Percentiles rank a stretch among this genome's conserved stretches.
Conservation (phyloP, 2,797 vertebrate genomes). For the Moxostoma hubbsi region DNA sequence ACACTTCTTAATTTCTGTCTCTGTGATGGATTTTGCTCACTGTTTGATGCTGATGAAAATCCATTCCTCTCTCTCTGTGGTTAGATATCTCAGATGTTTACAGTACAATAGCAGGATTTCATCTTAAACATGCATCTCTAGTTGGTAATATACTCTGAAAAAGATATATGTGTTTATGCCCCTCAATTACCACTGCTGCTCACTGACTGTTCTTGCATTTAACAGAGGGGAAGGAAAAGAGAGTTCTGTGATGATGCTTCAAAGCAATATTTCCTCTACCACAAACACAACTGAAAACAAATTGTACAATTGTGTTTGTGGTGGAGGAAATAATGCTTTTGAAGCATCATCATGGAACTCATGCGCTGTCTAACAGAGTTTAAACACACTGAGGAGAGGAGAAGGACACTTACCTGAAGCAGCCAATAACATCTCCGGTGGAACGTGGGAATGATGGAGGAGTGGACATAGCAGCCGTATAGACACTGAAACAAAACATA, state of each 20-base stretch:
- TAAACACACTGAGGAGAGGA: not conserved
- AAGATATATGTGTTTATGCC: constrained; percentile 41
- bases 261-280: too few species aligned
- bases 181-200: not conserved
- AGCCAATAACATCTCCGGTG: constrained; percentile 99
- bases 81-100: constrained; percentile 18
- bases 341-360: too few species aligned
- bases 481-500: constrained; percentile 83
- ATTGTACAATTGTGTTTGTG: too few species aligned
- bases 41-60: constrained; percentile 24
- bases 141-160: constrained; percentile 29
- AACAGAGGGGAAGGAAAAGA: not conserved
- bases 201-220: constrained; percentile 11
- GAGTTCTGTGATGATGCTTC: too few species aligned
- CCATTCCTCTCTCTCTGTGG: not conserved
- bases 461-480: constrained; percentile 98
- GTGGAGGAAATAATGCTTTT: too few species aligned
- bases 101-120: constrained; percentile 19
- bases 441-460: constrained; percentile 99
- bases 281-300: too few species aligned
- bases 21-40: constrained; percentile 23
- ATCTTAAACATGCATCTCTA: constrained; percentile 6
- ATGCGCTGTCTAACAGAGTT: too few species aligned
- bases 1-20: not conserved
- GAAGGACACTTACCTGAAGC: constrained; percentile 88